These are phyloP conservation scores for Nomada ruficornis DNA, from an alignment of 2,888 invertebrate species.

Conservation along the genomic window DNA sequence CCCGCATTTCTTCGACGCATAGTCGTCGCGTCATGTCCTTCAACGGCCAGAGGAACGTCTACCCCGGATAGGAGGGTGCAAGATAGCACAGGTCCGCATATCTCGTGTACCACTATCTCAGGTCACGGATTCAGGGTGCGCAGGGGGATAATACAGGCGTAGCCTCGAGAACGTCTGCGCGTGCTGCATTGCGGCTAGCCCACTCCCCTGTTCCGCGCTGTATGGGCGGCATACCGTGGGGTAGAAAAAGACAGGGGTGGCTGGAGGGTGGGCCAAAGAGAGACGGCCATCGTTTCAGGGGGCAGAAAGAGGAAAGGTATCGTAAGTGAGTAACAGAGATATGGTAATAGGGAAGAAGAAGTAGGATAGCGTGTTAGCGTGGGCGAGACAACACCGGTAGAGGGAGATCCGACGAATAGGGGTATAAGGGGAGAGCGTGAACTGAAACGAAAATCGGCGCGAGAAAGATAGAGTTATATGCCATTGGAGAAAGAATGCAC, in stretches of 20 bases:
- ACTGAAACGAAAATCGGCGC: not conserved
- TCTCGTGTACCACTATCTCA: constrained; percentile 60
- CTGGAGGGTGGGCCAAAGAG: not conserved
- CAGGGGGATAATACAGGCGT: constrained; percentile 72
- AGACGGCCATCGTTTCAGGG: not conserved
- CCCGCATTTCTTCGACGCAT: not conserved
- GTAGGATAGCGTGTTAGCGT: not conserved
- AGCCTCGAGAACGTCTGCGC: constrained; percentile 79
- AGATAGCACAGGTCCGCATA: constrained; percentile 12
- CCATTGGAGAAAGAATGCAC: not conserved
- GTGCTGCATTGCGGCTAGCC: constrained; percentile 80
- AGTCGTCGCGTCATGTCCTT: not conserved
- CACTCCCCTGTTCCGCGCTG: constrained; percentile 60
- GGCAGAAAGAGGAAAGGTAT: not conserved
- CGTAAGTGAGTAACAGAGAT: not conserved
- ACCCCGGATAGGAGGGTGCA: not conserved
- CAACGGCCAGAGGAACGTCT: constrained; percentile 5
- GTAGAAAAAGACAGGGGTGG: constrained; percentile 11
- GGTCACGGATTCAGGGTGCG: constrained; percentile 68
- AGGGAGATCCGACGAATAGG: not conserved
- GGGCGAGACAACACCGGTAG: constrained; percentile 5
- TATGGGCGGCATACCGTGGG: constrained; percentile 28
- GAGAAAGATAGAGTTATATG: constrained; percentile 1
- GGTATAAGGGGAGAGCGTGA: not conserved
- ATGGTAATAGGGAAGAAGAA: not conserved